These are phyloP conservation scores for Todiramphus saurophagus DNA, from an alignment of 2,113 vertebrate species.

Conservation along the genomic window DNA sequence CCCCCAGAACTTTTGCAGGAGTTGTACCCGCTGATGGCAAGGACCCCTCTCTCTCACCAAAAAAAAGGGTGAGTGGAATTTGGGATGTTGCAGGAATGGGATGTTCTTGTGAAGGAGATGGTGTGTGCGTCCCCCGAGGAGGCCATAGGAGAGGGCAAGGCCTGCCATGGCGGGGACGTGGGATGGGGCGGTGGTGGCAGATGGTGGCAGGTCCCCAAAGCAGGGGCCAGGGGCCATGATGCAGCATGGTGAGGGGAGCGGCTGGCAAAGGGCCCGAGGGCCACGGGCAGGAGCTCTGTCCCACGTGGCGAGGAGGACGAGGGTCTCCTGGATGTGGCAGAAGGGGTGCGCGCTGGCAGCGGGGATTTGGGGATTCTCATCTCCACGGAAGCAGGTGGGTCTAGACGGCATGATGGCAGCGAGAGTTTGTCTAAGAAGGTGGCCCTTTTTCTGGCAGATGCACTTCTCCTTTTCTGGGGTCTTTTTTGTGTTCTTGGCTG, in stretches of 20 bases:
- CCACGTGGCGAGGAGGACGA: background rate
- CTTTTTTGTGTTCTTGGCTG: background rate
- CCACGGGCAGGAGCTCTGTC: background rate
- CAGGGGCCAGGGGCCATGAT: rapidly evolving
- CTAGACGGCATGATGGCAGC: background rate
- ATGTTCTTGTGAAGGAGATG: background rate
- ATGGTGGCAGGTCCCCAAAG: background rate
- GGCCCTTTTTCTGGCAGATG: background rate
- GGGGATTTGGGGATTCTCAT: background rate
- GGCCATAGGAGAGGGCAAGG: background rate
- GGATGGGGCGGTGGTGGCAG: background rate
- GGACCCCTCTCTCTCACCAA: no score
- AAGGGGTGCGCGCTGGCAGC: background rate
- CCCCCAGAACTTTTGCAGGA: background rate
- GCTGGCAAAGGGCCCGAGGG: background rate
- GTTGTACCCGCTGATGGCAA: background rate
- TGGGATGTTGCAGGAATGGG: background rate
- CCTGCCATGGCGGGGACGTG: rapidly evolving
- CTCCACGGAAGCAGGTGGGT: constrained; percentile 19
- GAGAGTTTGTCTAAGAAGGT: background rate
- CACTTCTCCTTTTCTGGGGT: background rate
- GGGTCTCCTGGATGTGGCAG: background rate
- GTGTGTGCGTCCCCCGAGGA: background rate
- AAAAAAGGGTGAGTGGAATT: background rate
- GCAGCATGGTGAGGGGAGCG: rapidly evolving